Percentiles rank a stretch among this genome's conserved stretches.
Evolutionary conservation across 2,113 vertebrate genomes (phyloP).

Genomic region (Caracal caracal): DNA sequence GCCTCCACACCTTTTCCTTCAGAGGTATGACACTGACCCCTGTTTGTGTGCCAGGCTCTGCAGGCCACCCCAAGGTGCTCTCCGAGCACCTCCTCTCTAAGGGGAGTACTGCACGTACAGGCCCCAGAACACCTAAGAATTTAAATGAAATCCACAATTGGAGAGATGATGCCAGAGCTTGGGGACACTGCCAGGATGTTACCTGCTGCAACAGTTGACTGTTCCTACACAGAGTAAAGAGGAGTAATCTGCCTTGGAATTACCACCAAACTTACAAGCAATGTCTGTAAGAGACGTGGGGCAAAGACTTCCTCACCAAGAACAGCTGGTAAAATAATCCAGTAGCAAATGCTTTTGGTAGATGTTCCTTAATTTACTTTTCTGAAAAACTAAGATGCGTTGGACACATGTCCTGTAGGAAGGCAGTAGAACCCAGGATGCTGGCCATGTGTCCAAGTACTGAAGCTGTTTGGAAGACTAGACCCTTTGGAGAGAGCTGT

Average conservation of each 20-base stretch:
- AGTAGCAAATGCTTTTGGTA: not conserved
- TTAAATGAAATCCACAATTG: not conserved
- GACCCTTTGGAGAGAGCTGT: not conserved
- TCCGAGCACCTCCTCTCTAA: too few relatives aligned
- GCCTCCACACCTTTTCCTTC: too few relatives aligned
- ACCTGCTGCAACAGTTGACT: not conserved
- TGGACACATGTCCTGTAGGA: not conserved
- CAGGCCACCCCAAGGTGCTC: too few relatives aligned
- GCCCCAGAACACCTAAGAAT: not conserved
- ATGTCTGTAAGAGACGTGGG: not conserved
- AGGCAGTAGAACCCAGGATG: not conserved
- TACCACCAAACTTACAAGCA: not conserved
- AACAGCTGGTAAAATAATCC: not conserved
- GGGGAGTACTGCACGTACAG: too few relatives aligned
- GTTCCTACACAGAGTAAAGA: not conserved
- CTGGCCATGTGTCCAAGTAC: not conserved
- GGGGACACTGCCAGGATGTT: not conserved
- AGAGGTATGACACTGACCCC: too few relatives aligned
- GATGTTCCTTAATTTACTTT: not conserved
- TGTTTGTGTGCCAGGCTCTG: too few relatives aligned
- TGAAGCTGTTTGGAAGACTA: not conserved
- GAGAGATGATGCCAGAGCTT: too few relatives aligned
- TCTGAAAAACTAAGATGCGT: not conserved
- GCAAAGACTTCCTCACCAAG: not conserved
- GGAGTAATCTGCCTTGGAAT: not conserved